These are phyloP conservation scores for Dissostichus mawsoni DNA, from an alignment of 2,113 vertebrate genomes.

Conservation along the genomic window DNA sequence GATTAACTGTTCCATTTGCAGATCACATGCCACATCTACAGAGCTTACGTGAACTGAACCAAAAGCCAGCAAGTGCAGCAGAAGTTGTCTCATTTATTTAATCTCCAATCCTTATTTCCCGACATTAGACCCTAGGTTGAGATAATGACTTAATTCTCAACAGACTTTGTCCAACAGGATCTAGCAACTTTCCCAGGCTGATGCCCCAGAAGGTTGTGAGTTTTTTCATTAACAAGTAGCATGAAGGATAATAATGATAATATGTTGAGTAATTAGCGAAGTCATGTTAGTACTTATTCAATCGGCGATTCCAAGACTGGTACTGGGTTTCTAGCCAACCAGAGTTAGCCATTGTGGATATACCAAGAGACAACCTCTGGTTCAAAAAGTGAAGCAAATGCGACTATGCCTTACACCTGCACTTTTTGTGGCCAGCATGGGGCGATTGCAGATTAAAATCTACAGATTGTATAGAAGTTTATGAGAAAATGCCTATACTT, in stretches of 20 bases:
- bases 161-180: constrained; percentile 30
- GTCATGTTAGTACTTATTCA: too few species aligned
- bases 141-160: constrained; percentile 44
- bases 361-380: too few species aligned
- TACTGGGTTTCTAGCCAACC: too few species aligned
- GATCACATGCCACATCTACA: constrained; percentile 23
- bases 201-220: neutral
- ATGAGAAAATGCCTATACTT: too few species aligned
- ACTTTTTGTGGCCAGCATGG: too few species aligned
- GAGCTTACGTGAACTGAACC: neutral
- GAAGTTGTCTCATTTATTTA: neutral
- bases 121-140: constrained; percentile 8
- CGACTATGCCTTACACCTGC: too few species aligned
- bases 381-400: too few species aligned
- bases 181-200: constrained; percentile 19
- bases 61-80: neutral
- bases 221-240: neutral
- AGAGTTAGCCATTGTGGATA: too few species aligned
- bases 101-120: constrained; percentile 7
- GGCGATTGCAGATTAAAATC: too few species aligned
- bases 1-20: constrained; percentile 21
- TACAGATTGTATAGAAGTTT: too few species aligned
- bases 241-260: neutral
- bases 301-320: too few species aligned
- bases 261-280: neutral